Evolutionary conservation across 2,888 invertebrate genomes (phyloP).

Genomic region (Crioceris asparagi): DNA sequence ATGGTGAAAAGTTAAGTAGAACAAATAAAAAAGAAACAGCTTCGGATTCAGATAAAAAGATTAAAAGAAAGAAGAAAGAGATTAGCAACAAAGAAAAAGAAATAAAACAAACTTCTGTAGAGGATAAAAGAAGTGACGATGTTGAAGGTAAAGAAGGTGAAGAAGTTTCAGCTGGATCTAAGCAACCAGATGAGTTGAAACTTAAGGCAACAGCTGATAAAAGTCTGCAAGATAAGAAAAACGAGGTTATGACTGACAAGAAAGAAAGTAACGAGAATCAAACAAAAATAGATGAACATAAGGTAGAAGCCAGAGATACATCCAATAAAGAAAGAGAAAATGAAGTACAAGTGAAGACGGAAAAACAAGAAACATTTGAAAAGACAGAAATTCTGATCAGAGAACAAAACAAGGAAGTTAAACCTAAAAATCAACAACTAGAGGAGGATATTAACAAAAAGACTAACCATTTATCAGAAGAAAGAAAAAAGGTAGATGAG

Average conservation of each 20-base stretch:
- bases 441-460: slow-evolving; percentile 9
- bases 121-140: slow-evolving; percentile 7
- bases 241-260: slow-evolving; percentile 16
- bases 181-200: slow-evolving; percentile 12
- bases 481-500: slow-evolving; percentile 5
- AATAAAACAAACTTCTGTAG: too few relatives aligned
- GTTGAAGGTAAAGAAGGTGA: slow-evolving; percentile 12
- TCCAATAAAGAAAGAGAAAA: too few relatives aligned
- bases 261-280: too few relatives aligned
- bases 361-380: slow-evolving; percentile 12
- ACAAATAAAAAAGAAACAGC: too few relatives aligned
- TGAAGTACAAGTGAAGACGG: too few relatives aligned
- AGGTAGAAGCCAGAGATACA: slow-evolving; percentile 13
- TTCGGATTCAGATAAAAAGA: too few relatives aligned
- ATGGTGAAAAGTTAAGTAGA: too few relatives aligned
- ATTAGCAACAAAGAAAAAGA: slow-evolving; percentile 15
- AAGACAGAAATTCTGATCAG: slow-evolving; percentile 20
- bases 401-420: not conserved
- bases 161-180: slow-evolving; percentile 11
- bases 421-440: slow-evolving; percentile 8
- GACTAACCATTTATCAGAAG: slow-evolving; percentile 4
- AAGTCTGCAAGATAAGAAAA: slow-evolving; percentile 15
- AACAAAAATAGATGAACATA: slow-evolving; percentile 12
- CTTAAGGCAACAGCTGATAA: slow-evolving; percentile 10
- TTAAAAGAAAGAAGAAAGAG: slow-evolving; percentile 15